A percentile compares a stretch with the other conserved stretches of the same genome.
Conservation (phyloP, 2,797 vertebrate genomes). For the Centroberyx gerrardi region DNA sequence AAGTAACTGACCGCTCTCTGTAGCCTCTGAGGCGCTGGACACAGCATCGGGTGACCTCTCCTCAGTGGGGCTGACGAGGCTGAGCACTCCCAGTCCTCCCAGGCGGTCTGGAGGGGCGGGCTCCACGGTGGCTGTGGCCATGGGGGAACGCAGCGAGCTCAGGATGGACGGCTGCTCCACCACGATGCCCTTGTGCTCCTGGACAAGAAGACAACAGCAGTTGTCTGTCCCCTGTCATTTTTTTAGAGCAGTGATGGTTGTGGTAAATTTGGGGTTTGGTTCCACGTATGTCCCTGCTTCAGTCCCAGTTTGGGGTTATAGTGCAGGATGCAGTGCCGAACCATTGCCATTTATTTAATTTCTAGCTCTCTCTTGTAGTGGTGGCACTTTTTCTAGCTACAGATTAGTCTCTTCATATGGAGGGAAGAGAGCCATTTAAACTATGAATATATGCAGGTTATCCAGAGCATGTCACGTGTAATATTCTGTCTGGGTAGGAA, state of each 20-base stretch:
- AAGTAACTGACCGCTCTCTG: slow-evolving; percentile 91
- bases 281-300: neutral
- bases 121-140: slow-evolving; percentile 83
- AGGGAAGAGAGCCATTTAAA: too few relatives aligned
- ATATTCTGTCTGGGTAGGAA: too few relatives aligned
- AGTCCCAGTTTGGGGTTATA: neutral
- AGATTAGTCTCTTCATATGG: too few relatives aligned
- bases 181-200: slow-evolving; percentile 94
- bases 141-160: slow-evolving; percentile 85
- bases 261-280: slow-evolving; percentile 7
- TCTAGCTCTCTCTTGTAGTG: too few relatives aligned
- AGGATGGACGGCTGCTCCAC: slow-evolving; percentile 93
- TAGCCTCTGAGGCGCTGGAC: slow-evolving; percentile 95
- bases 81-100: slow-evolving; percentile 84
- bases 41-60: slow-evolving; percentile 94
- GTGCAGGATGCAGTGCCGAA: neutral
- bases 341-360: too few relatives aligned
- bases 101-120: slow-evolving; percentile 79
- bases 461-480: too few relatives aligned
- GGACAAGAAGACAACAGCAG: slow-evolving; percentile 61
- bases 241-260: slow-evolving; percentile 29
- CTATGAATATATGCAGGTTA: too few relatives aligned
- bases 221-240: slow-evolving; percentile 51
- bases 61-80: slow-evolving; percentile 87
- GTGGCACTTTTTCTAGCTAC: too few relatives aligned